These are phyloP conservation scores for Ataeniobius toweri DNA, from an alignment of 2,797 vertebrate genomes.

Conservation along the genomic window DNA sequence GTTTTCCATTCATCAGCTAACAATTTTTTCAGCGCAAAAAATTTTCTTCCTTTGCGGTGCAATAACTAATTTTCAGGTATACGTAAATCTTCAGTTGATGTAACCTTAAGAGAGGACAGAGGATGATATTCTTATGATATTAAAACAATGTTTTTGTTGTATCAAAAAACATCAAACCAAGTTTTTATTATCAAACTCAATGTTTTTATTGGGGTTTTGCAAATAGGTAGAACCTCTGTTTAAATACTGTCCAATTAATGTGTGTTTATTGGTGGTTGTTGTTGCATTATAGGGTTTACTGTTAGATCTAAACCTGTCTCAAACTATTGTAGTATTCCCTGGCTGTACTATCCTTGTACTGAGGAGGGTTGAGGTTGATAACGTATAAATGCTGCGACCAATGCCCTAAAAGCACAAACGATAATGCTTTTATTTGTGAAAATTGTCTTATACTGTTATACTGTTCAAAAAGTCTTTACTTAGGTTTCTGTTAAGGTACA, in stretches of 20 bases:
- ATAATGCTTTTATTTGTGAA: background rate
- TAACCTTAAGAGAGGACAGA: background rate
- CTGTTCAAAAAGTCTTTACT: background rate
- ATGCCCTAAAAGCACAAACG: background rate
- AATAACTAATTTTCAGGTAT: background rate
- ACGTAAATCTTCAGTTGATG: background rate
- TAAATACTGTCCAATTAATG: background rate
- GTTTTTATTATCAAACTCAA: background rate
- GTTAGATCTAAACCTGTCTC: background rate
- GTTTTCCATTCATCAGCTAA: constrained; percentile 14
- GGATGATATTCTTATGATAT: background rate
- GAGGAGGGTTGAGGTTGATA: background rate
- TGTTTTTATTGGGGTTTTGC: too few species aligned
- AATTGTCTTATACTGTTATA: background rate
- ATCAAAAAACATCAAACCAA: background rate
- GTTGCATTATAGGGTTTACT: background rate
- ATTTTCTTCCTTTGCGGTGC: background rate
- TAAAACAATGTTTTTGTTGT: background rate
- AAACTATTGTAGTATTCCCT: background rate
- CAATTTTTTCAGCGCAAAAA: background rate
- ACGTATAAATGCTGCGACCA: background rate
- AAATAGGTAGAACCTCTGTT: background rate
- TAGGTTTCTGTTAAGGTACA: background rate
- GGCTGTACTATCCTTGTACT: background rate
- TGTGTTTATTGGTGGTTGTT: background rate